Evolutionary conservation across 1,140 invertebrate genomes (phyloP), one percentile per base, ranked within the genome.

Genomic region (Trichogramma pretiosum): DNA sequence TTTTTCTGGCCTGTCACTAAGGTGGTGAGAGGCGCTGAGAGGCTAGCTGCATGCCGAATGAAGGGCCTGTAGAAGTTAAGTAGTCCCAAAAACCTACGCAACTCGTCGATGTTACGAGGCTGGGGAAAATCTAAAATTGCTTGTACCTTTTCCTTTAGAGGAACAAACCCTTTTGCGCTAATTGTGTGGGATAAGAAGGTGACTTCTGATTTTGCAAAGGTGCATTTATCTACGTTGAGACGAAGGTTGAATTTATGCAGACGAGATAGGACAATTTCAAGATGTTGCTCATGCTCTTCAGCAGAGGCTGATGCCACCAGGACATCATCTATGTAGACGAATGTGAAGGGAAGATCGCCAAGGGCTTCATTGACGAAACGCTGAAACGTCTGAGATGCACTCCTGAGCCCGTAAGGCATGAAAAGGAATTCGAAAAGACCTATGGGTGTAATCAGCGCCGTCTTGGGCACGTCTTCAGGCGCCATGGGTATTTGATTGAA

Each of bases 51-150:
- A 3, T 47, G 8, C 3, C 11, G 24, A 2, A 37, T 24, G 5
- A 17, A 23, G 11, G 22, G 33, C 7, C 34, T 24, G 43, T 46
- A 46, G 7, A n/a, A 22, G 18, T 46, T 46, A 2, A 36, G 7
- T 7, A 46, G 5, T 17, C 43, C 43, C 14, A 37, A 26, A 10
- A 46, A 46, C 26, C 43, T 14, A 11, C 23, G 34, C 21, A 39
- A 21, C 5, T 39, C 17, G 0, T 17, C 8, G n/a, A 39, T 14
- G 3, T 17, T 39, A 23, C 24, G 3, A 10, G 37, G 37, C 24
- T 21, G n/a, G 35, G 13, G 11, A 36, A 10, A 18, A 36, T 36
- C 7, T 28, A 9, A 9, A 13, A 28, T 28, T 7, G 38, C 38
- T 23, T 40, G 17, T 1, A 40, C 38, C 18, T 40, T 40, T 39